Evolutionary conservation across 1,140 invertebrate genomes (phyloP).

Genomic region (Drosophila ironensis): DNA sequence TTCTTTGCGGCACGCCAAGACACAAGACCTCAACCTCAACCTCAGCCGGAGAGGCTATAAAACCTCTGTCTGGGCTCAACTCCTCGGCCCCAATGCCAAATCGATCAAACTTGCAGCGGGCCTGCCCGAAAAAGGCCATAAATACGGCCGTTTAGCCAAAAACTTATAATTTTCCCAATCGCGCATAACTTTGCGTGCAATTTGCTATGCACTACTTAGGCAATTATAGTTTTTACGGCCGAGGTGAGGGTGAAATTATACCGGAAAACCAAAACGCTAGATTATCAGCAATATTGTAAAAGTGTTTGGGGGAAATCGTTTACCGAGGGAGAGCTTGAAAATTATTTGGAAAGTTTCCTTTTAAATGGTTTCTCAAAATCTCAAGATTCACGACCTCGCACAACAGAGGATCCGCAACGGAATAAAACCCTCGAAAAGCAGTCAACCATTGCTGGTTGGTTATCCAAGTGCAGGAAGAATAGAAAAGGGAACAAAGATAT

Average conservation of each 20-base stretch:
- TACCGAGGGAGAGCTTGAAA: no score
- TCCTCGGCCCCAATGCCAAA: conserved; percentile 43
- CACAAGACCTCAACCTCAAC: conserved; percentile 23
- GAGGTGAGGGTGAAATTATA: no score
- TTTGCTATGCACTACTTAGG: conserved; percentile 5
- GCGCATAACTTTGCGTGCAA: conserved; percentile 27
- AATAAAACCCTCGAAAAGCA: conserved; percentile 3
- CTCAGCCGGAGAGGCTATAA: conserved; percentile 6
- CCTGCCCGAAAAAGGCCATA: conserved; percentile 16
- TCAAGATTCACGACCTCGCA: no score
- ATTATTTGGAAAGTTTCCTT: no score
- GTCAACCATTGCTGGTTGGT: neutral
- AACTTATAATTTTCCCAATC: conserved; percentile 36
- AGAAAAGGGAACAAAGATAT: conserved; percentile 24
- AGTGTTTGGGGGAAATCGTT: no score
- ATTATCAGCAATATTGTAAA: no score
- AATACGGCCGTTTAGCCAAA: conserved; percentile 19
- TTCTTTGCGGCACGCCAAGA: conserved; percentile 46
- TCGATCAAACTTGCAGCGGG: conserved; percentile 70
- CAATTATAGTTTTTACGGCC: neutral
- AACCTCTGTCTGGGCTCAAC: conserved; percentile 2
- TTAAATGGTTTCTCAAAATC: no score
- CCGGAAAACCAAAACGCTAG: no score
- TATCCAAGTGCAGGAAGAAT: neutral
- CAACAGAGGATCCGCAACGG: neutral